Conservation (phyloP, 2,113 vertebrate genomes). For the Murina feae region DNA sequence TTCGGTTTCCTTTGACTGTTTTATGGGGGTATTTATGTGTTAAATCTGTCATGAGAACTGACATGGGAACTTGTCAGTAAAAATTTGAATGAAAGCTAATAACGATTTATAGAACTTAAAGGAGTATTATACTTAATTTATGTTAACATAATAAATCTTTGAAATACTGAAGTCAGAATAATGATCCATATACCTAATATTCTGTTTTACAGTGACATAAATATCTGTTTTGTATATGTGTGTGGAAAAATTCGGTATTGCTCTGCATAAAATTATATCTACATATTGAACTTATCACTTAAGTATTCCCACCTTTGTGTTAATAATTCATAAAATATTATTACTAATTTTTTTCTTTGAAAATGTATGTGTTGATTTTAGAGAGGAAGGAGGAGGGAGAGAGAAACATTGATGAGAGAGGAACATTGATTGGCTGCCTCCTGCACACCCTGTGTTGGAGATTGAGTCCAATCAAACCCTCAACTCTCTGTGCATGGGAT, state of each 20-base stretch:
- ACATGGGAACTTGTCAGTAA: not conserved
- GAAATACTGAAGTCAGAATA: constrained; percentile 23
- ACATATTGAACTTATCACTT: not conserved
- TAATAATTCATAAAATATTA: not conserved
- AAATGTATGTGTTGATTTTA: too few species aligned
- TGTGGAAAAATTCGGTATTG: not conserved
- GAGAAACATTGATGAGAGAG: too few species aligned
- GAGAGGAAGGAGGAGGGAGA: too few species aligned
- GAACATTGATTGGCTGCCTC: too few species aligned
- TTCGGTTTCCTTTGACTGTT: not conserved
- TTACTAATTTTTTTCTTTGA: not conserved
- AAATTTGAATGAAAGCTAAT: constrained; percentile 24
- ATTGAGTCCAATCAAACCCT: too few species aligned
- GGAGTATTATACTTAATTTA: not conserved
- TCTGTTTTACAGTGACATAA: not conserved
- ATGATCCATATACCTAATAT: not conserved
- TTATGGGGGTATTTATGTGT: not conserved
- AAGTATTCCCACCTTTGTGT: not conserved
- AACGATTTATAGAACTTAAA: not conserved
- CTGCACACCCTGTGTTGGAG: too few species aligned
- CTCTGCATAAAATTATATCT: not conserved
- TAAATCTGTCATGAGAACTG: not conserved
- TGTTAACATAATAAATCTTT: not conserved
- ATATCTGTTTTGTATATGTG: not conserved
- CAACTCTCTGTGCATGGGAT: too few species aligned